phyloP scores from a whole-genome alignment of 2,113 vertebrate genomes.

The Hemichromis elongatus region DNA sequence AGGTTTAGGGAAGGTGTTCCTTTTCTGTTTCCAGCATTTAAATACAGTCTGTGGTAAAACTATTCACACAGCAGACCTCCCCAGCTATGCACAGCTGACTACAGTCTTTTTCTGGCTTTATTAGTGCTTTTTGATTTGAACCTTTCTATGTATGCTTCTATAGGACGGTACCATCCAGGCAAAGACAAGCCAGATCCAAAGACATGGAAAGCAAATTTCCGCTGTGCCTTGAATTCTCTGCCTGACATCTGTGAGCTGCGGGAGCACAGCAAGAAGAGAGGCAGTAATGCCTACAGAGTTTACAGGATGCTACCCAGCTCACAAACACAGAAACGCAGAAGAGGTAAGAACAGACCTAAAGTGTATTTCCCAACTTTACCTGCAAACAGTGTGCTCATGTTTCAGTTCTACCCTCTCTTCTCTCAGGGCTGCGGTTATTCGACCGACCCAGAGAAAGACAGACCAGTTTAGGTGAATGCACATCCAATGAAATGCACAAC shows the following conservation, averaged over 20 bases:
- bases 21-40: neutral
- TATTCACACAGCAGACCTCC: neutral
- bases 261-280: conserved; percentile 76
- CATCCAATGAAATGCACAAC: neutral
- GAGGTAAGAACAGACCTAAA: conserved; percentile 33
- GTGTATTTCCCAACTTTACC: neutral
- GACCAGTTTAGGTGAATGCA: neutral
- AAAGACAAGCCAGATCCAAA: conserved; percentile 77
- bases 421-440: conserved; percentile 26
- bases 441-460: conserved; percentile 12
- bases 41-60: neutral
- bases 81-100: neutral
- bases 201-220: conserved; percentile 81
- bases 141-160: neutral
- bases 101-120: neutral
- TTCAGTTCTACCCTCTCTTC: neutral
- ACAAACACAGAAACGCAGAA: conserved; percentile 56
- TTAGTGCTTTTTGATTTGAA: neutral
- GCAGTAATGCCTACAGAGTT: conserved; percentile 73
- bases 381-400: neutral
- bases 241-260: conserved; percentile 72
- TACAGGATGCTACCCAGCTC: conserved; percentile 72
- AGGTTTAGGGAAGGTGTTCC: neutral
- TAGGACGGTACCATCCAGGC: conserved; percentile 71
- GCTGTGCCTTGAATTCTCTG: conserved; percentile 77